phyloP scores from a whole-genome alignment of 2,113 vertebrate genomes.

The Rhineura floridana region DNA sequence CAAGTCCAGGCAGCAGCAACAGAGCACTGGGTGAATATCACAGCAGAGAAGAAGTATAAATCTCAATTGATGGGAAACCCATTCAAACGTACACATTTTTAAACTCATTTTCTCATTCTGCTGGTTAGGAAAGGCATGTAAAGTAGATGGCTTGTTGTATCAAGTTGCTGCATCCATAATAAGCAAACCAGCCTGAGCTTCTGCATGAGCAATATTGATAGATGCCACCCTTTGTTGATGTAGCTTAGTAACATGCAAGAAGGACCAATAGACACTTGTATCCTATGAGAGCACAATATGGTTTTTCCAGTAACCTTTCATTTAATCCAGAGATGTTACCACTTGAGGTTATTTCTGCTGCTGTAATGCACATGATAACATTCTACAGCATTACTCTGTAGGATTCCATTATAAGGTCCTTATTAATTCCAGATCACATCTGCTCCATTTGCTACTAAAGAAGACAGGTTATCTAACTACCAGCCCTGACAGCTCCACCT shows the following conservation, averaged over 20 bases:
- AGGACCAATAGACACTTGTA: not conserved
- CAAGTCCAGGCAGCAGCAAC: too few relatives aligned
- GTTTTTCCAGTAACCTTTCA: not conserved
- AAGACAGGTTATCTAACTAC: slow-evolving; percentile 13
- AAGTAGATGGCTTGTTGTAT: not conserved
- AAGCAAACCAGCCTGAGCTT: not conserved
- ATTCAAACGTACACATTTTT: not conserved
- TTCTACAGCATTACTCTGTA: not conserved
- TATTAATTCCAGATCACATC: slow-evolving; percentile 14
- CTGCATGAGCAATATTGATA: not conserved
- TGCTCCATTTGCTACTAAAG: slow-evolving; percentile 20
- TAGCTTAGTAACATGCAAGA: not conserved
- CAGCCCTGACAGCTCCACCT: not conserved
- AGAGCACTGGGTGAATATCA: too few relatives aligned
- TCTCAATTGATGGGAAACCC: not conserved
- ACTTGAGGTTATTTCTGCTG: not conserved
- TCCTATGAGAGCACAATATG: not conserved
- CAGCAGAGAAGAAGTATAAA: not conserved
- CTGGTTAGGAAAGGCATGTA: not conserved
- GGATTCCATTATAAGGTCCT: slow-evolving; percentile 12
- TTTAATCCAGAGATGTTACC: not conserved
- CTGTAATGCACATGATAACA: not conserved
- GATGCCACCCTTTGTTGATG: not conserved
- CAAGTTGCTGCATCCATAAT: not conserved
- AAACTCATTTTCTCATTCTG: not conserved